A percentile compares a stretch with the other conserved stretches of the same genome.
Evolutionary conservation across 2,113 vertebrate genomes (phyloP).

Genomic region (Chiloscyllium plagiosum): DNA sequence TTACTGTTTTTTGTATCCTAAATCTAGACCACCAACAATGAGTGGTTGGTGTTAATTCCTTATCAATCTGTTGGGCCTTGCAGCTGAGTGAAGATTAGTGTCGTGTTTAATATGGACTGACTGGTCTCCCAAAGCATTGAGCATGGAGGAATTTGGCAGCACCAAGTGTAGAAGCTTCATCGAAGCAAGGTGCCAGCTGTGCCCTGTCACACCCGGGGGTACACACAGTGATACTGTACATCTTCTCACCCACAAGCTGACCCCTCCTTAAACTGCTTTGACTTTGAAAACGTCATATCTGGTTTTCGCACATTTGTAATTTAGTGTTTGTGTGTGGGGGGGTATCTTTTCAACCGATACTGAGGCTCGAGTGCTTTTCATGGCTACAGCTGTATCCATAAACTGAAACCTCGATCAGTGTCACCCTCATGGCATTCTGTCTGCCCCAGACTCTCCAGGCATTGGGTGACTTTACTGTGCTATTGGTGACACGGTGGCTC

Average conservation of each 20-base stretch:
- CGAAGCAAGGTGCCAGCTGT: neutral
- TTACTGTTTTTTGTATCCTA: neutral
- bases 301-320: neutral
- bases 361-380: no score
- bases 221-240: neutral
- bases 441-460: no score
- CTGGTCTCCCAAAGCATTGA: neutral
- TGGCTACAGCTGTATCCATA: neutral
- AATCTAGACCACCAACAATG: neutral
- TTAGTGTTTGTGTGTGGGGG: neutral
- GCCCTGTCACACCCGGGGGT: neutral
- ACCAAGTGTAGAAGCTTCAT: neutral
- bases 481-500: no score
- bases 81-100: neutral
- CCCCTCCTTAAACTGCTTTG: neutral
- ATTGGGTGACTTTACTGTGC: no score
- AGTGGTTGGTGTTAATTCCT: neutral
- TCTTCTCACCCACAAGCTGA: neutral
- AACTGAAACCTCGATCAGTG: neutral
- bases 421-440: neutral
- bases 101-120: neutral
- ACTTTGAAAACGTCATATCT: neutral
- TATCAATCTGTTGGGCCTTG: constrained; percentile 8
- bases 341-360: neutral
- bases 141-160: neutral